Evolutionary conservation across 2,888 invertebrate genomes (phyloP), one percentile per base, ranked within the genome.

Genomic region (Dryobotodes eremita): DNA sequence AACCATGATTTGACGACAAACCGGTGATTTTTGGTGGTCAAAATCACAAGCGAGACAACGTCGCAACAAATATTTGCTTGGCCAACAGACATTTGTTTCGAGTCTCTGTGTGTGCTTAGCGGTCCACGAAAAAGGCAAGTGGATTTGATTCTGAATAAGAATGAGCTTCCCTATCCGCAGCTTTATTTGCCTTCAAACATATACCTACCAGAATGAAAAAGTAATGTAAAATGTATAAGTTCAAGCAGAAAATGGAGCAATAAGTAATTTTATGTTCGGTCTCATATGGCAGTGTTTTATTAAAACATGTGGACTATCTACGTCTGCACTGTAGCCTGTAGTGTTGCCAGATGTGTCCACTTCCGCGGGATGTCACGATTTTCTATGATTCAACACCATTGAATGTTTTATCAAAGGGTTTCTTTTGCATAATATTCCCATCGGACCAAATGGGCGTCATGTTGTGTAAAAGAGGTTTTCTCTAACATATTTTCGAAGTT

Each of bases 231-330:
- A 80, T 79, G 61, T 83, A 73, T 78, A 75, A 68, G 31, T 74
- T 83, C 59, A 69, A 76, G 73, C 66, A 75, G 80, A 85, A 83
- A 80, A 77, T 72, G 75, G 72, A 75, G 78, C 78, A 85, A 83
- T 89, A 88, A 85, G 78, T 83, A 77, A 83, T 78, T 69, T 62
- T 55, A 59, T 71, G 74, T 83, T 80, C 85, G 62, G 71, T 70
- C 86, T 89, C 89, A 87, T 78, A 86, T 89, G 89, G 80, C 79
- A 72, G 71, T 84, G 82, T 89, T 88, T 88, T 88, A 89, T 84
- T 88, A 86, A 88, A 87, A 80, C 81, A 86, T 86, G 81, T 84
- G 82, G 71, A 70, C 75, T 80, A 59, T 83, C 57, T 83, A 64
- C 68, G 80, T 79, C 86, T 78, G 66, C 53, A 66, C 70, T 80